Evolutionary conservation across 2,113 vertebrate species (phyloP), one percentile per base, ranked within the genome.

Genomic region (Lonchura striata): DNA sequence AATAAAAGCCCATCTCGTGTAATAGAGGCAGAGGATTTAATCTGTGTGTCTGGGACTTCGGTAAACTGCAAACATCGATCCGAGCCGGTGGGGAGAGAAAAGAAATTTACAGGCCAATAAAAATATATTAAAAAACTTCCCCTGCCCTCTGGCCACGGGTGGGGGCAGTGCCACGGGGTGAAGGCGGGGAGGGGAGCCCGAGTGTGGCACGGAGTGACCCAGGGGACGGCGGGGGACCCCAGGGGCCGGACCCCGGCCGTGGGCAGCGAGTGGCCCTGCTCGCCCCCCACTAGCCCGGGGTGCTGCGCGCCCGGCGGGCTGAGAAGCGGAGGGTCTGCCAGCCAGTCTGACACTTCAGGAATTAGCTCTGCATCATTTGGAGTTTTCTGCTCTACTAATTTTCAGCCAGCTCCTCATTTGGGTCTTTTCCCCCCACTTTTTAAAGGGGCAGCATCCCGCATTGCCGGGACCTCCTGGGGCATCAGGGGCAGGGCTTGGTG

Each of bases 341-440:
- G 95, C 96, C 94, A 96, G 95, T 96, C 94, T 96, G 95, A 97
- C 96, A 97, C 97, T 97, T 96, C 96, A 95, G 94, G 96, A 97
- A 97, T 97, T 97, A 97, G 92, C 95, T 97, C 96, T 96, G 96
- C 97, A 96, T 97, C 95, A 96, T 97, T 97, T 96, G 95, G 95
- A 94, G 94, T 97, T 96, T 97, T 97, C 97, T 97, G 97, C 97
- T 97, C 96, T 97, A 97, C 95, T 97, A 97, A 97, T 96, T 97
- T 82, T 82, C 68, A 33, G 86, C 63, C 72, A 8, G 65, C 69
- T 96, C 93, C 95, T 96, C 88, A 96, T 97, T 96, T 94, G 61
- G 28, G 64, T 81, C 64, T 92, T 90, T 90, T 75, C 7, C 4
- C 83, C 5, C 80, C 90, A 22, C 2, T 2, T 72, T 96, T 97